Base-by-base conservation (phyloP, 2,113 vertebrate species). In the Morone saxatilis region DNA sequence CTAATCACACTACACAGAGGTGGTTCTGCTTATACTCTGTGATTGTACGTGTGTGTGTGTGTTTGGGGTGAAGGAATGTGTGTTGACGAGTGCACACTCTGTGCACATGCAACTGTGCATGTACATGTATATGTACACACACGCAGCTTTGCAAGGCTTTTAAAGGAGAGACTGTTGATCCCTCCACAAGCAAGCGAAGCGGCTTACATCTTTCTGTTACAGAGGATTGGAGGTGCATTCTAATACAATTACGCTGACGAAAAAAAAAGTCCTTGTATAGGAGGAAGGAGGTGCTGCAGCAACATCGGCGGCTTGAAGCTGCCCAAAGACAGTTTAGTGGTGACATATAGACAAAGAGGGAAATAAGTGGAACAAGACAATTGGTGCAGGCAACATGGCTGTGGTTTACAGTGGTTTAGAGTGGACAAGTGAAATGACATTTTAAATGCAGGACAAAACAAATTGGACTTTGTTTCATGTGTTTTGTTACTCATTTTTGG, bases 1-100 rank as follows among this genome's bases (percentile, higher is more conserved):
- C 86, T 95, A 95, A 96, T 96, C 94, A 93, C 81, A 91, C 92
- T 85, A 89, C 91, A 92, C 83, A 91, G 85, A 88, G 87, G 86
- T 92, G 89, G 80, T 87, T 93, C 82, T 89, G 90, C 81, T 86
- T 51, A 88, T 86, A 68, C 76, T 43, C 75, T 75, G 65, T 76
- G 74, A 78, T 72, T 86, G 83, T 70, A 12, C 54, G 76, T 76
- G 41, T 78, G 69, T 62, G 73, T 51, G 5, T 50, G 75, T 59
- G 78, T 76, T 41, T 41, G 72, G 87, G 71, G 84, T 86, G 63
- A 75, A 84, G 50, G 76, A 71, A 79, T 74, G 47, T 86, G 76
- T 76, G 50, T 40, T 45, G 38, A 57, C 41, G 54, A 73, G 76
- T 76, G 56, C 72, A 83, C 59, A 61, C 38, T 43, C 19, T 57